Percentiles rank a stretch among this genome's conserved stretches.
phyloP scores from a whole-genome alignment of 2,113 vertebrate species.

The Cervus canadensis region DNA sequence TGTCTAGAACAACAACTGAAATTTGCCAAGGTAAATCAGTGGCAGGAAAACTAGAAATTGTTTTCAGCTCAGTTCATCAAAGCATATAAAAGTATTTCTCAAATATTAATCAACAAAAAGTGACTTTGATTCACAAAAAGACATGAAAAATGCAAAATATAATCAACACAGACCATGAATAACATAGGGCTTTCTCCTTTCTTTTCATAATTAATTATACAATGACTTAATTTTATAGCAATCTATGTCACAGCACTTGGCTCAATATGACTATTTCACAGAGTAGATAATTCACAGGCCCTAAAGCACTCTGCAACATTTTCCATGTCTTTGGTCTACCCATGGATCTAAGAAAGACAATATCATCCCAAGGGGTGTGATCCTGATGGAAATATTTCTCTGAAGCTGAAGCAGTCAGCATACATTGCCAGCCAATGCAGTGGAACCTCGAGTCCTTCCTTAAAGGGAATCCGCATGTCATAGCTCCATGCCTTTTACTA shows the following conservation, averaged over 20 bases:
- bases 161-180: neutral
- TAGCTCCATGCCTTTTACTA: neutral
- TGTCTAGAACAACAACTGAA: neutral
- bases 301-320: neutral
- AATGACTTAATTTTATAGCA: neutral
- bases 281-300: neutral
- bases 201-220: neutral
- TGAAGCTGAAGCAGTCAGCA: neutral
- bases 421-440: too few relatives aligned
- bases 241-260: neutral
- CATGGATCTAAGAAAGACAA: neutral
- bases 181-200: neutral
- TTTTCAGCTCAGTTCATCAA: neutral
- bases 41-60: neutral
- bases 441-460: neutral
- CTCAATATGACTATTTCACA: neutral
- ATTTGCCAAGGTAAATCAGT: neutral
- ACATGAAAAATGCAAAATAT: neutral
- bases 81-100: neutral
- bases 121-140: neutral
- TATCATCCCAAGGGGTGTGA: neutral
- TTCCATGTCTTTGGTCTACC: neutral
- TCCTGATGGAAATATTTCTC: neutral
- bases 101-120: neutral
- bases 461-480: neutral